Base-by-base conservation (phyloP, 2,797 vertebrate genomes). In the Helicolenus hilgendorfi region DNA sequence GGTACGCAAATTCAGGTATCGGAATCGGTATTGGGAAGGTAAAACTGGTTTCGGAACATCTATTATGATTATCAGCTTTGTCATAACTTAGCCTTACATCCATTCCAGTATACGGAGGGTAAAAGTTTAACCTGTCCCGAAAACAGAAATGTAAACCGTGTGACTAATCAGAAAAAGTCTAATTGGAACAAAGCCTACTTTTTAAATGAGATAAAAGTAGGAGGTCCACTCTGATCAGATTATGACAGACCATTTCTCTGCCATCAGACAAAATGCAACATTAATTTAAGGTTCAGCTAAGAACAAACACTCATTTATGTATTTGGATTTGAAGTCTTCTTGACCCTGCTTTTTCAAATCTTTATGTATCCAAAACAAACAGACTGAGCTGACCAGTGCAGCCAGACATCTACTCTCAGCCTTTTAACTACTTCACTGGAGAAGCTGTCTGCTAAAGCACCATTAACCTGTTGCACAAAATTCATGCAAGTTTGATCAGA, bases 111-210 rank as follows among this genome's bases (percentile, higher is more conserved):
- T 14, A 69, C 11, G 70, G 13, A 49, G 60, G 74, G 31, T 45
- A 72, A 83, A 89, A 29, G 59, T 78, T 85, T 72, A 85, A 86
- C 83, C 72, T 60, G 64, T 36, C 38, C 5, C 15, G 13, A 72
- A 81, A 75, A 90, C 2, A 27, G 70, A 72, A 89, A 94, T 81
- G 27, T 77, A 79, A 86, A 84, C 45, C 89, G 1, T 86, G 79
- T 94, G 92, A 93, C 84, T 62, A 83, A 90, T 60, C 53, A 81
- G 45, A 85, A 78, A 10, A 88, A 71, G 49, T 77, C 62, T 15
- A 87, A 91, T 89, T 87, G 67, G 26, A 77, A 27, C 26, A 41
- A 9, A 81, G n/a, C 13, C 14, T 27, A 79, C 71, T 73, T 77
- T 77, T 77, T 77, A 73, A 63, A 89, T 90, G 27, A 14, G 58